These are phyloP conservation scores for Babylonia areolata DNA, from an alignment of 1,140 invertebrate genomes.

Conservation along the genomic window DNA sequence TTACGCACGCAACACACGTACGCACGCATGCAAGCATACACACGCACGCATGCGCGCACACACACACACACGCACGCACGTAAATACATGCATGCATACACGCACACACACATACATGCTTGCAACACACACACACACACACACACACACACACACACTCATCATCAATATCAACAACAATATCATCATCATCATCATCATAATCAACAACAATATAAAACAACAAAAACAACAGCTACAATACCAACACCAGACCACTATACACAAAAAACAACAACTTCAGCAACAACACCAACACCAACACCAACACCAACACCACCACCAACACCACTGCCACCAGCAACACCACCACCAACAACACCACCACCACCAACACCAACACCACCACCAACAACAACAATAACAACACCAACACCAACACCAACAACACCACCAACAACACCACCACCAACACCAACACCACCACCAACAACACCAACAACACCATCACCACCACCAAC, in stretches of 20 bases:
- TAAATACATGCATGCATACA: background rate
- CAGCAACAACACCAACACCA: no score
- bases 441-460: slow-evolving; percentile 56
- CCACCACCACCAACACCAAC: no score
- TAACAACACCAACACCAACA: no score
- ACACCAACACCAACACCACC: no score
- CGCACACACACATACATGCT: background rate
- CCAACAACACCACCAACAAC: no score
- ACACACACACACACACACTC: background rate
- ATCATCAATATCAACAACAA: background rate
- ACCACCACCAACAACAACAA: no score
- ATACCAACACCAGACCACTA: no score
- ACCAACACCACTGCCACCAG: no score
- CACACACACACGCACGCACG: background rate
- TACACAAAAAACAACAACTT: no score
- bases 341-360: no score
- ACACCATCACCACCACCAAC: background rate
- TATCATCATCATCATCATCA: no score
- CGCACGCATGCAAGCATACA: background rate
- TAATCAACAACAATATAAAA: no score
- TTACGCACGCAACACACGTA: background rate
- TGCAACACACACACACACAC: background rate
- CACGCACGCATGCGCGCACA: background rate
- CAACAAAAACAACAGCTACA: background rate
- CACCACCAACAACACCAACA: background rate